Percentiles rank a stretch among this genome's conserved stretches.
These are phyloP conservation scores for Carterocephalus palaemon DNA, from an alignment of 2,888 invertebrate genomes.

Conservation along the genomic window DNA sequence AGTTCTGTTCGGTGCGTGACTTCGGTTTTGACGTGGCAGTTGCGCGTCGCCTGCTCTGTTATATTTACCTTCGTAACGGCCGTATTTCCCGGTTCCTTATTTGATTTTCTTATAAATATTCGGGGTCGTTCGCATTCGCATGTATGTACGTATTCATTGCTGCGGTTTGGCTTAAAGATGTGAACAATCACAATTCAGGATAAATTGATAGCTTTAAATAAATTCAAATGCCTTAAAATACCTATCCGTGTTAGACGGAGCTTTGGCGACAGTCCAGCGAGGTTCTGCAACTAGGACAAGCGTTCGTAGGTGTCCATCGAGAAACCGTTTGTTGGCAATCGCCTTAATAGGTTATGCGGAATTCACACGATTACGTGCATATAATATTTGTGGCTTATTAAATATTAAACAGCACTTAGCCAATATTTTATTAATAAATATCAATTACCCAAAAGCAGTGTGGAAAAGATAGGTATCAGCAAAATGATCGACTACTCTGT, in stretches of 20 bases:
- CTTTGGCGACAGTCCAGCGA: conserved; percentile 66
- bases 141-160: conserved; percentile 2
- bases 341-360: conserved; percentile 59
- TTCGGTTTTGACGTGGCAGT: conserved; percentile 34
- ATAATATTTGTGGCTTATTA: background rate
- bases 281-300: conserved; percentile 61
- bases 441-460: background rate
- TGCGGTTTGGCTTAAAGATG: conserved; percentile 16
- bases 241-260: conserved; percentile 44
- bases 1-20: conserved; percentile 35
- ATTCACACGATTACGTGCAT: conserved; percentile 39
- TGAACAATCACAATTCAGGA: conserved; percentile 31
- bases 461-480: background rate
- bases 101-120: conserved; percentile 5
- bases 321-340: conserved; percentile 70
- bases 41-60: conserved; percentile 24
- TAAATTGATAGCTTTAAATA: conserved; percentile 38
- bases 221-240: conserved; percentile 44
- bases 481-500: too few relatives aligned
- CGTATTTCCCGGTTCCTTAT: conserved; percentile 16
- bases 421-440: background rate
- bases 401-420: background rate
- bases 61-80: conserved; percentile 24
- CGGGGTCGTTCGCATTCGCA: too few relatives aligned
- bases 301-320: conserved; percentile 56